phyloP scores from a whole-genome alignment of 2,797 vertebrate species.

The Cheirogaleus major region DNA sequence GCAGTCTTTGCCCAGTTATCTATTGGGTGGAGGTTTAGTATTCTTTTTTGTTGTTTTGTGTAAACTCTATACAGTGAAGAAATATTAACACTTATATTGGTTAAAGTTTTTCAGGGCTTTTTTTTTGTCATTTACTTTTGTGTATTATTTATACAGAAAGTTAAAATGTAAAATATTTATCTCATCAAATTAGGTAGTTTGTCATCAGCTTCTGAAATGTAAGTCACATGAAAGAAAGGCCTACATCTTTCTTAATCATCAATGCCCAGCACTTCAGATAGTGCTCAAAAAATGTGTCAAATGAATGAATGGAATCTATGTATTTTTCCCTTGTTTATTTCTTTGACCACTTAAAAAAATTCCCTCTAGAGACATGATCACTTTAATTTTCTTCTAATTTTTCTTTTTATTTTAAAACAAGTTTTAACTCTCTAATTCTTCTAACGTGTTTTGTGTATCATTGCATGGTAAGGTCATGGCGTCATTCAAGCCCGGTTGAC shows the following conservation, averaged over 20 bases:
- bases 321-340: not conserved
- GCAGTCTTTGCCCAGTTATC: not conserved
- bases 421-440: not conserved
- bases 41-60: not conserved
- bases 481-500: slow-evolving; percentile 13
- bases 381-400: not conserved
- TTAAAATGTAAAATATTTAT: not conserved
- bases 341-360: not conserved
- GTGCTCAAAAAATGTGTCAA: not conserved
- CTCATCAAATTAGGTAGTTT: not conserved
- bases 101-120: not conserved
- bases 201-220: not conserved
- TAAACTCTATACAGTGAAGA: not conserved
- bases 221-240: not conserved
- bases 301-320: not conserved
- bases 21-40: not conserved
- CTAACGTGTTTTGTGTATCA: not conserved
- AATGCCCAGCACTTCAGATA: not conserved
- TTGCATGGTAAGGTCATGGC: not conserved
- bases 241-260: not conserved
- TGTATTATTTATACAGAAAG: not conserved
- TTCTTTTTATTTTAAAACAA: not conserved
- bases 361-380: not conserved
- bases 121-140: not conserved
- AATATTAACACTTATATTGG: not conserved